Conservation (phyloP, 37 sponge, comb jelly and placozoan species). For the Hexactinellida sp. region DNA sequence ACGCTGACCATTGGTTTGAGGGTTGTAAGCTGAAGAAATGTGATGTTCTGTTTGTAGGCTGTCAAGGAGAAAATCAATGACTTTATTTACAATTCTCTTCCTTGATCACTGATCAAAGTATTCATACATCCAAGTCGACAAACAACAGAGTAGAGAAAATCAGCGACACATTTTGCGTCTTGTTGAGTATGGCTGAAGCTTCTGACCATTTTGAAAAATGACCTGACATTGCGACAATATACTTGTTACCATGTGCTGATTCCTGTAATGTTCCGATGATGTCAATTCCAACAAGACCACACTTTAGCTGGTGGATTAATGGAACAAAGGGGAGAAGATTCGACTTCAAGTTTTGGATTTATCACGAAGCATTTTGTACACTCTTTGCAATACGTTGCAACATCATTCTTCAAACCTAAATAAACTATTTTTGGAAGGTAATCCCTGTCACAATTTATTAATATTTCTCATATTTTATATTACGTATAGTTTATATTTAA, state of each 20-base stretch:
- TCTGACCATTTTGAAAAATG: slow-evolving; percentile 7
- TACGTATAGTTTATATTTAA: background rate
- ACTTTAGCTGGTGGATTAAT: background rate
- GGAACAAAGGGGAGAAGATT: background rate
- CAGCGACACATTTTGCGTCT: background rate
- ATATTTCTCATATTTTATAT: background rate
- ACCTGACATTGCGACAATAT: background rate
- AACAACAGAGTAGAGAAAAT: background rate
- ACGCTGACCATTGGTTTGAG: background rate
- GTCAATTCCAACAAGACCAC: background rate
- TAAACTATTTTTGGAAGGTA: background rate
- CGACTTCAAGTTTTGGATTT: background rate
- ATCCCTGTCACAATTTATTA: background rate
- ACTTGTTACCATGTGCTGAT: background rate
- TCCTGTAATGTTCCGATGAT: background rate
- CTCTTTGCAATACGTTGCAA: background rate
- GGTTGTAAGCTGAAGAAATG: slow-evolving; percentile 22
- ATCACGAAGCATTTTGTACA: background rate
- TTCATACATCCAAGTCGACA: slow-evolving; percentile 19
- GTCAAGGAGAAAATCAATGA: background rate
- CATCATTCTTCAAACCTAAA: background rate
- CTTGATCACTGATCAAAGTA: slow-evolving; percentile 26
- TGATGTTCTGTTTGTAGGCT: slow-evolving; percentile 17
- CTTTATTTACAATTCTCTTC: slow-evolving; percentile 25
- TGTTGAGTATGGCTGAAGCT: slow-evolving; percentile 1